Base-by-base conservation (phyloP, 2,888 invertebrate species). In the Philereme vetulata region DNA sequence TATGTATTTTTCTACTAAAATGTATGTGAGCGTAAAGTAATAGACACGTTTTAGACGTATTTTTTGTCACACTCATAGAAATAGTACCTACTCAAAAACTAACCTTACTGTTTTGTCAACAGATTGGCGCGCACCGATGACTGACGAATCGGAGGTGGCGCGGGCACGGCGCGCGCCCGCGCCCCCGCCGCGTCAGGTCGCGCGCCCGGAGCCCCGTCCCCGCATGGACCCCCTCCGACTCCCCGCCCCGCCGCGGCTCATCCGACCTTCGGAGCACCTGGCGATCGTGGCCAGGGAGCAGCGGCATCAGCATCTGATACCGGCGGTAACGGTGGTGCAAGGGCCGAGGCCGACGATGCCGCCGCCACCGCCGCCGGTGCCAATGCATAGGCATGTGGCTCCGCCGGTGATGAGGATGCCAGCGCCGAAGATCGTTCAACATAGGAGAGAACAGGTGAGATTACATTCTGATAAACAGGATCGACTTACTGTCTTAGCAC, bases 91-190 rank as follows among this genome's bases (percentile, higher is more conserved):
- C 21, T 2, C 21, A 4, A 47, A 33, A 44, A 11, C 38, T 45
- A 49, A 11, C 35, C 62, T 64, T 62, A 49, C 5, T 33, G 51
- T 38, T 38, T 84, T 80, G 70, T 75, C 71, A 40, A 63, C 82
- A 91, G 91, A 91, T 90, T 91, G 91, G 91, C 91, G 91, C 85
- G 89, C 90, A 76, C 91, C 91, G 77, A 91, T 91, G 91, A 80
- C 85, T 61, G 91, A 91, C 76, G 91, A 90, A 75, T 73, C 87
- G 81, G 90, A 90, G 82, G 86, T 84, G 82, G 85, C 83, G 74
- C 78, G 88, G 82, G 83, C 78, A 67, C 80, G 88, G 73, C 88
- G 90, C 70, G 83, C 83, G 72, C 84, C 86, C 65, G 85, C 88
- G 74, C 88, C 88, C 70, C 86, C 87, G 76, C 87, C 87, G 75